phyloP scores from a whole-genome alignment of 2,797 vertebrate species.

The Melanotaenia boesemani region DNA sequence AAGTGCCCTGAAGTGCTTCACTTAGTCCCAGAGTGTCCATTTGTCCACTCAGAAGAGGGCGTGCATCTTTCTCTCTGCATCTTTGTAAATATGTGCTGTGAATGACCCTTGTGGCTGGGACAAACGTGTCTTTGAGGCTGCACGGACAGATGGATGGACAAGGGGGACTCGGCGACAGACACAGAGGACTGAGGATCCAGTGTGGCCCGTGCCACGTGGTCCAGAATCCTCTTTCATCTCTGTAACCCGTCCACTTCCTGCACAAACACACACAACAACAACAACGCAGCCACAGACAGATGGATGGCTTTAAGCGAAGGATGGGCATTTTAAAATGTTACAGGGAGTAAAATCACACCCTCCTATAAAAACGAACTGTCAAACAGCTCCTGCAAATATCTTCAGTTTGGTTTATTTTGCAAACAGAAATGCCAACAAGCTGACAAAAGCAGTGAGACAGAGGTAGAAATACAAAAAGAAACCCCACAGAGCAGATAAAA shows the following conservation, averaged over 20 bases:
- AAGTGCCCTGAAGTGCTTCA: slow-evolving; percentile 51
- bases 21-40: slow-evolving; percentile 58
- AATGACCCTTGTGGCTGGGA: slow-evolving; percentile 59
- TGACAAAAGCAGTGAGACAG: slow-evolving; percentile 57
- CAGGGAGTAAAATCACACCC: neutral
- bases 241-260: slow-evolving; percentile 50
- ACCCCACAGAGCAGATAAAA: slow-evolving; percentile 71
- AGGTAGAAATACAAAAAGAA: slow-evolving; percentile 57
- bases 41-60: slow-evolving; percentile 61
- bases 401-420: slow-evolving; percentile 48
- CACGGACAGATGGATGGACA: slow-evolving; percentile 72
- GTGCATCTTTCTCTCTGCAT: slow-evolving; percentile 23
- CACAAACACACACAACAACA: slow-evolving; percentile 30
- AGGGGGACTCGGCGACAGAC: slow-evolving; percentile 69
- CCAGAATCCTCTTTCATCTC: slow-evolving; percentile 50
- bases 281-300: slow-evolving; percentile 34
- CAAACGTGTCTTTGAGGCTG: slow-evolving; percentile 78
- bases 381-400: slow-evolving; percentile 46
- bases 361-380: slow-evolving; percentile 20
- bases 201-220: slow-evolving; percentile 55
- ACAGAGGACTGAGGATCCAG: slow-evolving; percentile 73
- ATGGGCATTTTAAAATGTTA: neutral
- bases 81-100: slow-evolving; percentile 38
- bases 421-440: slow-evolving; percentile 52
- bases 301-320: neutral